Evolutionary conservation across 2,113 vertebrate species (phyloP), one percentile per base, ranked within the genome.

Genomic region (Malurus melanocephalus): DNA sequence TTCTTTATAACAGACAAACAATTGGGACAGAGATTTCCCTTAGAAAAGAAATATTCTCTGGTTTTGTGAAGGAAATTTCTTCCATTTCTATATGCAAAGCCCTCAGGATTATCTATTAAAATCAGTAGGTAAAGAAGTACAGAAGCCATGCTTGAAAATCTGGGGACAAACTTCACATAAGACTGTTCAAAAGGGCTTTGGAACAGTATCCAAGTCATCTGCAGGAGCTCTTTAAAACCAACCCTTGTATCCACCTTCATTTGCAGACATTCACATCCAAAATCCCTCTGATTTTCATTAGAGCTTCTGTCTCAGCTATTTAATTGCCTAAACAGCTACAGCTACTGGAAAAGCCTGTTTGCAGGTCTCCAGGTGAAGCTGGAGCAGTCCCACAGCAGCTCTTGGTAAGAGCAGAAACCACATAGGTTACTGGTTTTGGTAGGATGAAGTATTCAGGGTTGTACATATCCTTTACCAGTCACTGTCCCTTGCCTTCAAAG

Each of bases 1-100:
- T 90, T 90, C 62, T 80, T 94, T n/a, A 14, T 71, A 92, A 74
- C 9, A 75, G 57, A 89, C 30, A 86, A 92, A 85, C 65, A 91
- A 45, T 55, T 52, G 80, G 38, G 60, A 90, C 38, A 87, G 57
- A 90, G 21, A 46, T 85, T 86, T 91, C 88, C 46, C 23, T 86
- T 38, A 81, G 48, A 91, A 83, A 45, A 74, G 74, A 78, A 84
- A 43, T 33, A 38, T 67, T 59, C 19, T 71, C 43, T 9, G 7
- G 1, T 67, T 91, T 85, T 72, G 30, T 93, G 38, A 89, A 79
- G 49, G 6, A 89, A 38, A 26, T 52, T 81, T 86, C 51, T 90
- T 87, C 38, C 65, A 52, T 38, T 78, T 51, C 6, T 78, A 16
- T 48, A 67, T 67, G 76, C 61, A 51, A 87, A 91, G n/a, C 53